These are phyloP conservation scores for Serilophus lunatus DNA, from an alignment of 2,113 vertebrate genomes.

Conservation along the genomic window DNA sequence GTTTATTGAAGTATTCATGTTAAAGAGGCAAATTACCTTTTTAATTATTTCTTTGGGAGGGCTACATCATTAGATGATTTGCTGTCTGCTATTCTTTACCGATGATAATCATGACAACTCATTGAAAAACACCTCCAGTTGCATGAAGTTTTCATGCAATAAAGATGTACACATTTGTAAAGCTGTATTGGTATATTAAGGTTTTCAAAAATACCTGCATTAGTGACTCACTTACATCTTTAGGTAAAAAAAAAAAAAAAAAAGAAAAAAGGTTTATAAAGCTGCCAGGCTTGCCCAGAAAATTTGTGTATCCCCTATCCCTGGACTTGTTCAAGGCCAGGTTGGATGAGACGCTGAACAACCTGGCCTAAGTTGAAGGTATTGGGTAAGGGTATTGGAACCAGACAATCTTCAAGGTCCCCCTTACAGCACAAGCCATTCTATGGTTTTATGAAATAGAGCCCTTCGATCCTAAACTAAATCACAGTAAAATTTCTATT, in stretches of 20 bases:
- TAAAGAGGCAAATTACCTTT: slow-evolving; percentile 22
- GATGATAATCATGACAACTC: not conserved
- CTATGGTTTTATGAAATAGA: not conserved
- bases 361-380: rapidly evolving
- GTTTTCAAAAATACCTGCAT: not conserved
- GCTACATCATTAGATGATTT: not conserved
- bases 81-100: not conserved
- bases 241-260: not conserved
- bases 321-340: not conserved
- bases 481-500: not conserved
- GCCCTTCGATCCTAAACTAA: not conserved
- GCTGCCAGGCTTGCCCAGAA: not conserved
- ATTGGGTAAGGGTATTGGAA: not conserved
- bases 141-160: not conserved
- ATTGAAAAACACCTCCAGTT: not conserved
- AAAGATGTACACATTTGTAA: not conserved
- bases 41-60: slow-evolving; percentile 22
- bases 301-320: not conserved
- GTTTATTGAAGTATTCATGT: slow-evolving; percentile 21
- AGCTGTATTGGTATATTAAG: not conserved
- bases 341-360: not conserved
- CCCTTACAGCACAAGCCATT: not conserved
- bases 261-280: not conserved
- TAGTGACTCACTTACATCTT: not conserved
- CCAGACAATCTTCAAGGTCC: not conserved